A percentile compares a stretch with the other conserved stretches of the same genome.
phyloP scores from a whole-genome alignment of 2,113 vertebrate genomes.

The Oryzias woworae region DNA sequence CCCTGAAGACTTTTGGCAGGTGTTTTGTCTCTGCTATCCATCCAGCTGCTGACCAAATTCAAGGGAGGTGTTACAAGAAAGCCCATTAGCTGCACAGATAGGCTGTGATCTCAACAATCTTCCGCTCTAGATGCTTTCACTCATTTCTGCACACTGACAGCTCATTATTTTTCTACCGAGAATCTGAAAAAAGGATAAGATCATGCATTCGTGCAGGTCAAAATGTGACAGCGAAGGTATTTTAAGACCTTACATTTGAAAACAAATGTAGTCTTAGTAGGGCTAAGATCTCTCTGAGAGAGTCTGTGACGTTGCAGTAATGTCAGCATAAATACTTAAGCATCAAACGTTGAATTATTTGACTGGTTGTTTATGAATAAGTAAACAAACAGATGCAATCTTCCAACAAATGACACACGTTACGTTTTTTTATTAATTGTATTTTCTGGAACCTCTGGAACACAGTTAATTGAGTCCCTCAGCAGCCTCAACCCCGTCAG shows the following conservation, averaged over 20 bases:
- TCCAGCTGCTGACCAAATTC: conserved; percentile 65
- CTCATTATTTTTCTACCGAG: background rate
- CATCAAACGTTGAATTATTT: conserved; percentile 10
- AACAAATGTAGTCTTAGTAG: background rate
- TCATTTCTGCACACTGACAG: conserved; percentile 21
- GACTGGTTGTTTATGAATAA: conserved; percentile 2
- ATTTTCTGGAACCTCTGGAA: conserved; percentile 36
- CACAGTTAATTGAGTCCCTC: conserved; percentile 16
- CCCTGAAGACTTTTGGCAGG: conserved; percentile 65
- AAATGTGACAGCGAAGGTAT: background rate
- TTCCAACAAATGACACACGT: conserved; percentile 7
- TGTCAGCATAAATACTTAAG: background rate
- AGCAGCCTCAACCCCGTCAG: conserved; percentile 12
- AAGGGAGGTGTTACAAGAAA: conserved; percentile 53
- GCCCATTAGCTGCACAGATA: conserved; percentile 49
- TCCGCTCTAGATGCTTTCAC: conserved; percentile 13
- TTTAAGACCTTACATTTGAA: background rate
- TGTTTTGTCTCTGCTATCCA: conserved; percentile 61
- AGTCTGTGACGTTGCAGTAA: background rate
- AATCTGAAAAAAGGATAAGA: background rate
- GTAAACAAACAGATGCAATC: conserved; percentile 6
- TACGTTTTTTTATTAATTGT: background rate
- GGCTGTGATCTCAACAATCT: conserved; percentile 37
- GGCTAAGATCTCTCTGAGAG: background rate
- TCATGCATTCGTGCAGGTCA: background rate